Evolutionary conservation across 2,113 vertebrate species (phyloP), one percentile per base, ranked within the genome.

Genomic region (Lontra canadensis): DNA sequence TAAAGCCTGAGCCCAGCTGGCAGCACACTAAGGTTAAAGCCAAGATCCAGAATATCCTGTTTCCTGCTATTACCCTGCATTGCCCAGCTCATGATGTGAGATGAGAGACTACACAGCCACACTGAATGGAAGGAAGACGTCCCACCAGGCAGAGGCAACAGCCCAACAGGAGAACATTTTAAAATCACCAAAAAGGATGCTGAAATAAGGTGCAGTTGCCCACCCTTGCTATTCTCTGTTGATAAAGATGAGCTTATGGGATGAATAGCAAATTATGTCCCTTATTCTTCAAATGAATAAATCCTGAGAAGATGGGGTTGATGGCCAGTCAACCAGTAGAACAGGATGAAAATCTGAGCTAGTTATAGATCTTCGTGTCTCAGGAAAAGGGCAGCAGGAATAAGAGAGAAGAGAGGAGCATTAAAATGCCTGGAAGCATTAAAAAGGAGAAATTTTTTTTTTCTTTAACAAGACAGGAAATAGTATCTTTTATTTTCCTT

Each of bases 371-470:
- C 63, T 97, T 86, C 15, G 3, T 29, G 31, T 18, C 57, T 73
- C 78, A 93, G 55, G 65, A 52, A 89, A 95, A 89, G 91, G 73
- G 92, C 26, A 82, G 36, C 52, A 67, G 76, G 39, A 79, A 91
- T 6, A 26, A 71, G 34, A 76, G 79, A 84, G 31, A 67, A 61
- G 71, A 92, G 61, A 44, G 61, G 69, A 74, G 63, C 36, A 34
- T 15, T 96, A 55, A 84, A 88, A 63, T 88, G 79, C 78, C n/a
- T 55, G 4, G 13, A 29, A 15, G 23, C 39, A 29, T 31, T 95
- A 42, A 52, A 63, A 76, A 82, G 36, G n/a, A 71, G 55, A 83
- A 47, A 3, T 52, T 82, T 73, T 74, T 86, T 76, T 74, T 90
- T 74, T 89, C 59, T 96, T 82, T 87, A 94, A 63, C 59, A 67